Conservation (phyloP, 2,113 vertebrate genomes). For the Aplodontia rufa region DNA sequence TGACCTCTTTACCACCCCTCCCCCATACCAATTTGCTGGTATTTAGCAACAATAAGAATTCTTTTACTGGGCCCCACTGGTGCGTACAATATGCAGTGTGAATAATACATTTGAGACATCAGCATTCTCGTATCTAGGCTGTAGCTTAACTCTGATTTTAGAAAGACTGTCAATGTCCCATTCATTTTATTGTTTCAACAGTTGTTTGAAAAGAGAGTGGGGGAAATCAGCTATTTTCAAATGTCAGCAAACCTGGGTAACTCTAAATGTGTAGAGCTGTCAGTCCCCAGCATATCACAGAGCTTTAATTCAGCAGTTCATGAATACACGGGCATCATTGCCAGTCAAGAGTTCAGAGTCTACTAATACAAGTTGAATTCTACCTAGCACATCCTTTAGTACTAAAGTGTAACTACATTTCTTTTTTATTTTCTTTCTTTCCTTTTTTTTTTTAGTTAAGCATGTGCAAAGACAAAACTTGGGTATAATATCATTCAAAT, state of each 20-base stretch:
- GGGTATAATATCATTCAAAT: not conserved
- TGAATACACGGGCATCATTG: not conserved
- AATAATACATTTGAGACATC: constrained; percentile 85
- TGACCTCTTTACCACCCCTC: not conserved
- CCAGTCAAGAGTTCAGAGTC: not conserved
- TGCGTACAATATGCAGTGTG: constrained; percentile 73
- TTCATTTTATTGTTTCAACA: constrained; percentile 80
- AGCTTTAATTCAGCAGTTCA: not conserved
- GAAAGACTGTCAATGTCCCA: constrained; percentile 80
- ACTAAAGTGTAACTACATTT: not conserved
- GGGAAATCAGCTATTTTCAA: constrained; percentile 78
- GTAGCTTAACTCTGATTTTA: constrained; percentile 82
- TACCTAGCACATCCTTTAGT: not conserved
- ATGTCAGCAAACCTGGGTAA: constrained; percentile 81
- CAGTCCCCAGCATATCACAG: not conserved
- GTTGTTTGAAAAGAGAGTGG: constrained; percentile 80
- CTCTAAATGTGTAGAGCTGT: constrained; percentile 24
- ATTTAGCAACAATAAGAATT: constrained; percentile 60
- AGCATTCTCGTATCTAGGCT: constrained; percentile 83
- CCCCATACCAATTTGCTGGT: constrained; percentile 22
- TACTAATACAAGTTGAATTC: not conserved
- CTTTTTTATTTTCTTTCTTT: no score
- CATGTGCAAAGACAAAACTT: not conserved
- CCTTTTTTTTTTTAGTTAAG: not conserved
- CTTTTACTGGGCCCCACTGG: constrained; percentile 43